Evolutionary conservation across 2,888 invertebrate genomes (phyloP).

Genomic region (Amblyjoppa fuscipennis): DNA sequence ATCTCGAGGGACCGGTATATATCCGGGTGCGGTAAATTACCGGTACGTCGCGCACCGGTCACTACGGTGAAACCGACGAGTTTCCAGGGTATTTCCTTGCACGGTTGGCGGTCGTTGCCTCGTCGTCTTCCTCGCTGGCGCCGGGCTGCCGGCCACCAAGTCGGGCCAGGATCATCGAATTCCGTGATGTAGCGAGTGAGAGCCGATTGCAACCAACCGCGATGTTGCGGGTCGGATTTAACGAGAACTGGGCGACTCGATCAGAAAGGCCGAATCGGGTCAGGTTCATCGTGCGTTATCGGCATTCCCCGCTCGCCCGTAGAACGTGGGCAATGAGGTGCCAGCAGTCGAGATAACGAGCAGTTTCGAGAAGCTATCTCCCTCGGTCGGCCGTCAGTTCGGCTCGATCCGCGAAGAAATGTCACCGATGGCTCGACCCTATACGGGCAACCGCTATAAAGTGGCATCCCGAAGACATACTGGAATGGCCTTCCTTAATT

Average conservation of each 20-base stretch:
- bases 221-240: no score
- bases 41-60: background rate
- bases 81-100: background rate
- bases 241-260: background rate
- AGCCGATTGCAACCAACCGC: no score
- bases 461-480: constrained; percentile 72
- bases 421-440: constrained; percentile 74
- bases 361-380: constrained; percentile 67
- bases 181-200: no score
- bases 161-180: background rate
- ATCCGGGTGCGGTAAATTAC: background rate
- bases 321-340: constrained; percentile 29
- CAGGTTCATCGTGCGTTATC: constrained; percentile 15
- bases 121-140: no score
- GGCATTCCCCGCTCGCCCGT: constrained; percentile 24
- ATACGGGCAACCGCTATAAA: constrained; percentile 76
- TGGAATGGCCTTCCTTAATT: constrained; percentile 75
- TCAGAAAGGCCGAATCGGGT: background rate
- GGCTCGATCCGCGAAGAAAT: constrained; percentile 70
- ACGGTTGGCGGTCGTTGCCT: no score
- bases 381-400: constrained; percentile 4
- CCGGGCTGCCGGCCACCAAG: background rate
- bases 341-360: constrained; percentile 63
- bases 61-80: background rate
- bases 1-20: constrained; percentile 8